phyloP scores from a whole-genome alignment of 1,140 invertebrate genomes.

The Bombus sylvicola region DNA sequence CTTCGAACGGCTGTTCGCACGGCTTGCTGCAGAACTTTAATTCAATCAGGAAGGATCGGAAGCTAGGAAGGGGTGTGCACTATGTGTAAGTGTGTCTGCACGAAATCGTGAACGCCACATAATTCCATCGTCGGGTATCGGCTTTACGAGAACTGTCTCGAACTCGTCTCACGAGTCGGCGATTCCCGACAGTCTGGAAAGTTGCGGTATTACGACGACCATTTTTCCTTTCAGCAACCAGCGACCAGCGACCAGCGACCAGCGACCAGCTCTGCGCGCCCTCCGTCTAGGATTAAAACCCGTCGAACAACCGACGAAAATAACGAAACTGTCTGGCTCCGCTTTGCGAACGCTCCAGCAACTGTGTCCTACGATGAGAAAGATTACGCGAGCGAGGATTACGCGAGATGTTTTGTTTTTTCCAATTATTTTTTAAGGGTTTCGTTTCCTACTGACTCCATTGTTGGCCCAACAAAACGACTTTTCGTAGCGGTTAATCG shows the following conservation, averaged over 20 bases:
- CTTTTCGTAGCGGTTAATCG: not conserved
- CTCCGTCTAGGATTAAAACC: slow-evolving; percentile 51
- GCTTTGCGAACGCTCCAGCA: slow-evolving; percentile 44
- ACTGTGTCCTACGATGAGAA: slow-evolving; percentile 39
- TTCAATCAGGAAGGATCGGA: slow-evolving; percentile 50
- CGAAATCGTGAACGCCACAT: slow-evolving; percentile 54
- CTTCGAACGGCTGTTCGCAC: not conserved
- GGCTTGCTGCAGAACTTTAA: slow-evolving; percentile 48
- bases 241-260: too few relatives aligned
- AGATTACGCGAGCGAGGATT: slow-evolving; percentile 39
- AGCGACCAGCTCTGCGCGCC: too few relatives aligned
- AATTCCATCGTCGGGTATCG: slow-evolving; percentile 61
- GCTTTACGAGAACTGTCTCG: slow-evolving; percentile 60
- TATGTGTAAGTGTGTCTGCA: slow-evolving; percentile 17
- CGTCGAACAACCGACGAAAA: slow-evolving; percentile 57
- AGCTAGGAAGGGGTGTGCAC: not conserved
- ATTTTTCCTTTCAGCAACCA: slow-evolving; percentile 59
- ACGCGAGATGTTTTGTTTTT: not conserved
- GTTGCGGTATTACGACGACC: slow-evolving; percentile 56
- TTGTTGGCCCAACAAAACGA: not conserved
- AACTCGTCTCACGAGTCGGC: slow-evolving; percentile 52
- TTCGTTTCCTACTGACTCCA: not conserved
- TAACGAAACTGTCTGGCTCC: slow-evolving; percentile 42
- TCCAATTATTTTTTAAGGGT: not conserved
- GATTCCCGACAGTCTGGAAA: slow-evolving; percentile 66